These are phyloP conservation scores for Emmelina monodactyla DNA, from an alignment of 2,888 invertebrate species.

Conservation along the genomic window DNA sequence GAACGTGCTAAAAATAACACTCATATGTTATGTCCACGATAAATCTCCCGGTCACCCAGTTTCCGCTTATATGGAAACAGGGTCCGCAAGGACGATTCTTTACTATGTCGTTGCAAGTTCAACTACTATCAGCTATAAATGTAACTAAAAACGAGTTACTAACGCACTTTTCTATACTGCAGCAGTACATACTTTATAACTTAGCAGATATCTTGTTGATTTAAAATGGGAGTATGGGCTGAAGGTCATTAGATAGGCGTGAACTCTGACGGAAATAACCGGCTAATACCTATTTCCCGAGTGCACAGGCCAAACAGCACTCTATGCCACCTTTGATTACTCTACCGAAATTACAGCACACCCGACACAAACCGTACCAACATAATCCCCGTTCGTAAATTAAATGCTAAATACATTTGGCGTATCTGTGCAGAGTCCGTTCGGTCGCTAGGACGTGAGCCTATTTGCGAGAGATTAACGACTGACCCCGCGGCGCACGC, in stretches of 20 bases:
- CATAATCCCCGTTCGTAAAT: too few relatives aligned
- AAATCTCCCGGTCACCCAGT: conserved; percentile 43
- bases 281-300: background rate
- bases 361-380: too few relatives aligned
- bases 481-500: conserved; percentile 23
- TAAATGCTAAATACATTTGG: too few relatives aligned
- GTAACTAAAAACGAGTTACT: too few relatives aligned
- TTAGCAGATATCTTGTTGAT: too few relatives aligned
- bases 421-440: too few relatives aligned
- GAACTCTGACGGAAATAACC: conserved; percentile 1
- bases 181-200: too few relatives aligned
- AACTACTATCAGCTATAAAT: conserved; percentile 1
- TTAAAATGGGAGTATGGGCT: too few relatives aligned
- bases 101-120: background rate
- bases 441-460: conserved; percentile 39
- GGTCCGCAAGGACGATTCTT: conserved; percentile 28
- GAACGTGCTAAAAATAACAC: conserved; percentile 30
- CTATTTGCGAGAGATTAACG: conserved; percentile 50
- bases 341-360: too few relatives aligned
- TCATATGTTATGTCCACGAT: conserved; percentile 28
- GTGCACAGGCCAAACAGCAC: too few relatives aligned
- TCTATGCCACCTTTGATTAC: too few relatives aligned
- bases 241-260: background rate
- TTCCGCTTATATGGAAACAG: conserved; percentile 37
- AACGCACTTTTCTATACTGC: too few relatives aligned